Conservation (phyloP, 2,888 invertebrate genomes). For the Latrodectus hesperus region DNA sequence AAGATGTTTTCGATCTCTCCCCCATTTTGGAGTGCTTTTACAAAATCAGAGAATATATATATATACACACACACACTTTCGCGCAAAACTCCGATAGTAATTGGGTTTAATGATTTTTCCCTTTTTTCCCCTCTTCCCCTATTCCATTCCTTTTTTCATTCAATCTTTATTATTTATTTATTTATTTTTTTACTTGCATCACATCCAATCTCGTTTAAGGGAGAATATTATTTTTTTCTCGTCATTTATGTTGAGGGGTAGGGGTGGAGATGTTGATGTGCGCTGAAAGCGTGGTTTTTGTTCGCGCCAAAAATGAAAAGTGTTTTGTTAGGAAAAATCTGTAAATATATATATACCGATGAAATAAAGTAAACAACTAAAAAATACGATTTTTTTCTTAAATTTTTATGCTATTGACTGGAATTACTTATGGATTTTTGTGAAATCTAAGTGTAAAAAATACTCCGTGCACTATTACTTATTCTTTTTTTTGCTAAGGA, state of each 20-base stretch:
- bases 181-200: not conserved
- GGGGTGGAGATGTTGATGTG: not conserved
- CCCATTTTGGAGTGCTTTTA: constrained; percentile 26
- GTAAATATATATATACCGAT: not conserved
- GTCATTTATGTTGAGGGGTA: not conserved
- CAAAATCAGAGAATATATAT: constrained; percentile 9
- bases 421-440: no score
- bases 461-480: no score
- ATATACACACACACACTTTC: not conserved
- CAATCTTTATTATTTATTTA: not conserved
- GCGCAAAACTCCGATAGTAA: constrained; percentile 26
- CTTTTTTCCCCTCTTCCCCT: not conserved
- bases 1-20: constrained; percentile 43
- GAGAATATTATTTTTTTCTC: not conserved
- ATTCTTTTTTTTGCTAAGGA: no score
- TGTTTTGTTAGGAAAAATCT: not conserved
- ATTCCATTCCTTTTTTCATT: constrained; percentile 4
- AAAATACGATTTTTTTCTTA: no score
- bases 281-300: not conserved
- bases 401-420: no score
- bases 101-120: constrained; percentile 63
- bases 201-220: not conserved
- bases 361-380: not conserved
- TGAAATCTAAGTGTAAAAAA: no score
- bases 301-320: not conserved